Conservation (phyloP, 2,888 invertebrate species). For the Dicranocentrus wangi region DNA sequence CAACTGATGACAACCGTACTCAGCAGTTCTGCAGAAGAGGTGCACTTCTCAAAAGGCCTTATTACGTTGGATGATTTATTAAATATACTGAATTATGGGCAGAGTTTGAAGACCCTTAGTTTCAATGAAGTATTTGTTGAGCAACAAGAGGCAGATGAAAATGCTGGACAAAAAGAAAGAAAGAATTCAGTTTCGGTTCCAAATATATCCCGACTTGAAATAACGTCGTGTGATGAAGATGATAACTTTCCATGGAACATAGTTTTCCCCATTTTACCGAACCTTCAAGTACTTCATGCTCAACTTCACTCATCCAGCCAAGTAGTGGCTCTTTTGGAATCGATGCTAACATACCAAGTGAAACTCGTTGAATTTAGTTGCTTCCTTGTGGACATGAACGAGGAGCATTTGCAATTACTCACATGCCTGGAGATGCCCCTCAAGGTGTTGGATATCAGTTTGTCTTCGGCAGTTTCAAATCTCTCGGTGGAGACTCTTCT, state of each 20-base stretch:
- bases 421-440: conserved; percentile 45
- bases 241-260: conserved; percentile 59
- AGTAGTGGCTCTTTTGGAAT: conserved; percentile 55
- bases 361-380: conserved; percentile 64
- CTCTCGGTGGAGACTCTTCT: conserved; percentile 44
- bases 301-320: conserved; percentile 60
- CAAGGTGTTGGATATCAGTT: conserved; percentile 61
- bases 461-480: conserved; percentile 36
- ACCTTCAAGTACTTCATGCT: conserved; percentile 53
- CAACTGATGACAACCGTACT: conserved; percentile 2
- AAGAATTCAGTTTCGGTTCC: not conserved
- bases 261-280: conserved; percentile 46
- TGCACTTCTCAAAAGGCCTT: conserved; percentile 54
- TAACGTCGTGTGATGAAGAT: conserved; percentile 55
- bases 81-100: conserved; percentile 29
- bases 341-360: conserved; percentile 37
- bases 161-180: conserved; percentile 3
- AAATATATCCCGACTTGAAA: conserved; percentile 51
- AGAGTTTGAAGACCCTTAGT: conserved; percentile 34
- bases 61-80: conserved; percentile 39
- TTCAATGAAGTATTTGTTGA: conserved; percentile 54
- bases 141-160: conserved; percentile 4
- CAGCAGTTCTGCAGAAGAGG: conserved; percentile 27
- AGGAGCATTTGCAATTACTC: conserved; percentile 63
- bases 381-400: conserved; percentile 64